Percentiles rank a stretch among this genome's conserved stretches.
phyloP scores from a whole-genome alignment of 2,888 invertebrate genomes.

The Cephus spinipes region DNA sequence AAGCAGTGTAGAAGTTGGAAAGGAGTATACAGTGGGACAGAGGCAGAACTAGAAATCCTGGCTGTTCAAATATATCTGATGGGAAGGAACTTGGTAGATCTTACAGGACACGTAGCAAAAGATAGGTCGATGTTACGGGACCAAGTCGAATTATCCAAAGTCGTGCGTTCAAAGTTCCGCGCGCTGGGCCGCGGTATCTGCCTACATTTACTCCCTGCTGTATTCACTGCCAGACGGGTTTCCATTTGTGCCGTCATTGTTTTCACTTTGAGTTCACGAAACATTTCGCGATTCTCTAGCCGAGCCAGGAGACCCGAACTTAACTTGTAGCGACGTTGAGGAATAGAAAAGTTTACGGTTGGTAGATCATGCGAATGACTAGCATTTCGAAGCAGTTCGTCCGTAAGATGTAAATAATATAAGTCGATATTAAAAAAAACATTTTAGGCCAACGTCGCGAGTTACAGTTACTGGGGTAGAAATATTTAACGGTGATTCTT shows the following conservation, averaged over 20 bases:
- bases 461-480: not conserved
- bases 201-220: not conserved
- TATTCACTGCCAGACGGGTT: conserved; percentile 25
- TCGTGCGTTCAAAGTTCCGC: not conserved
- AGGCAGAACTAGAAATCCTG: not conserved
- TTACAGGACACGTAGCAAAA: not conserved
- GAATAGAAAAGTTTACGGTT: too few relatives aligned
- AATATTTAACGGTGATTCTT: not conserved
- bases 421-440: too few relatives aligned
- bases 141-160: not conserved
- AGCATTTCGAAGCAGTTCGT: too few relatives aligned
- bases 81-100: not conserved
- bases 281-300: conserved; percentile 20
- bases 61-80: not conserved
- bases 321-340: too few relatives aligned
- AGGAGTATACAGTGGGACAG: not conserved
- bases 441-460: too few relatives aligned
- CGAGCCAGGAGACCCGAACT: not conserved
- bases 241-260: conserved; percentile 34
- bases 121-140: not conserved
- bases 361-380: too few relatives aligned
- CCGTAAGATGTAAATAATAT: too few relatives aligned
- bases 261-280: conserved; percentile 21
- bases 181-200: not conserved
- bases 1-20: not conserved